These are phyloP conservation scores for Neolamprologus hecqui DNA, from an alignment of 2,113 vertebrate species.

Conservation along the genomic window DNA sequence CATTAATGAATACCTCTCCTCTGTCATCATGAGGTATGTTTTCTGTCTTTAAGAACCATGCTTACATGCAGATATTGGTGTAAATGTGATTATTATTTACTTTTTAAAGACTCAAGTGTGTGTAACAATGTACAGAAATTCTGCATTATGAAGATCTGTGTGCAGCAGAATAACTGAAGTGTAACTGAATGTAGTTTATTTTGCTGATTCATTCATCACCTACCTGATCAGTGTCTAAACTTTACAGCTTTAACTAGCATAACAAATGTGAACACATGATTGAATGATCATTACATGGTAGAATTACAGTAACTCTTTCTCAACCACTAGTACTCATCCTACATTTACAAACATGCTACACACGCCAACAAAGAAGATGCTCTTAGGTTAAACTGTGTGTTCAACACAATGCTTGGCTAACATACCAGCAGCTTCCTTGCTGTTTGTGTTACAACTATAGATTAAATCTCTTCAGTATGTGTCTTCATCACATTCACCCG, in stretches of 20 bases:
- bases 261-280: neutral
- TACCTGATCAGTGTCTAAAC: neutral
- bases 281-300: neutral
- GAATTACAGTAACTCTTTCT: neutral
- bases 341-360: neutral
- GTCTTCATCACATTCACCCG: accelerated
- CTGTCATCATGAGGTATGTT: conserved; percentile 64
- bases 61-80: accelerated
- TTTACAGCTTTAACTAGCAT: neutral
- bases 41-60: neutral
- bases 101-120: neutral
- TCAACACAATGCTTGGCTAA: neutral
- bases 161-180: neutral
- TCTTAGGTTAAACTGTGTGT: neutral
- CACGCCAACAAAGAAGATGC: neutral
- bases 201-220: neutral
- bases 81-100: neutral
- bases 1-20: conserved; percentile 64
- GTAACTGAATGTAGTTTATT: neutral
- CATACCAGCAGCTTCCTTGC: neutral
- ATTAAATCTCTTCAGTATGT: neutral
- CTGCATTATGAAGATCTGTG: neutral
- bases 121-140: neutral
- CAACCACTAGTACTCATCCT: neutral
- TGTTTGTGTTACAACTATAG: neutral